Evolutionary conservation across 2,113 vertebrate species (phyloP).

Genomic region (Pseudonaja textilis): DNA sequence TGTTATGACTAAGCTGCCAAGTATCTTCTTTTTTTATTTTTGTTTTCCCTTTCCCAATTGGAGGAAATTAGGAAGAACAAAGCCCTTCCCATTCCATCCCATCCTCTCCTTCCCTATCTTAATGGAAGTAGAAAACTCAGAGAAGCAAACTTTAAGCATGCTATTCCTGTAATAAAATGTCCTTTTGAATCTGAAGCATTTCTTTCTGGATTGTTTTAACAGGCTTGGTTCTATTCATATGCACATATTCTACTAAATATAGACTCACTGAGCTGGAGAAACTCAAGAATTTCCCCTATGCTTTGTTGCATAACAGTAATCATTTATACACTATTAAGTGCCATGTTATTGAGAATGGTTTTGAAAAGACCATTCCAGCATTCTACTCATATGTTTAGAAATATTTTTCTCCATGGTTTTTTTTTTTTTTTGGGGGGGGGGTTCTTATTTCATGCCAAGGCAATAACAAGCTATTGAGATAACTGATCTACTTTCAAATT

Average conservation of each 20-base stretch:
- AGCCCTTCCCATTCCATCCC: not conserved
- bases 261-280: not conserved
- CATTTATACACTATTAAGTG: not conserved
- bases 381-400: not conserved
- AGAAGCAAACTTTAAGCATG: not conserved
- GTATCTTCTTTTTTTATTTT: not conserved
- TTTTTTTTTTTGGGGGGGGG: not conserved
- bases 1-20: not conserved
- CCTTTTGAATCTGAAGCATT: not conserved
- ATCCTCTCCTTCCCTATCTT: not conserved
- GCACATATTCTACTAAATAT: not conserved
- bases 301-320: not conserved
- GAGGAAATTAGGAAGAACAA: not conserved
- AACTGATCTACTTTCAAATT: not conserved
- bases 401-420: not conserved
- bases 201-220: not conserved
- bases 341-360: not conserved
- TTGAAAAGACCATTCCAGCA: not conserved
- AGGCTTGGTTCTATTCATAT: not conserved
- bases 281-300: not conserved
- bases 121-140: not conserved
- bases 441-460: not conserved
- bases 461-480: not conserved
- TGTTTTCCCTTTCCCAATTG: not conserved
- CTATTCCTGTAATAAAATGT: not conserved